phyloP scores from a whole-genome alignment of 2,113 vertebrate genomes.

The Sebastes schlegelii region DNA sequence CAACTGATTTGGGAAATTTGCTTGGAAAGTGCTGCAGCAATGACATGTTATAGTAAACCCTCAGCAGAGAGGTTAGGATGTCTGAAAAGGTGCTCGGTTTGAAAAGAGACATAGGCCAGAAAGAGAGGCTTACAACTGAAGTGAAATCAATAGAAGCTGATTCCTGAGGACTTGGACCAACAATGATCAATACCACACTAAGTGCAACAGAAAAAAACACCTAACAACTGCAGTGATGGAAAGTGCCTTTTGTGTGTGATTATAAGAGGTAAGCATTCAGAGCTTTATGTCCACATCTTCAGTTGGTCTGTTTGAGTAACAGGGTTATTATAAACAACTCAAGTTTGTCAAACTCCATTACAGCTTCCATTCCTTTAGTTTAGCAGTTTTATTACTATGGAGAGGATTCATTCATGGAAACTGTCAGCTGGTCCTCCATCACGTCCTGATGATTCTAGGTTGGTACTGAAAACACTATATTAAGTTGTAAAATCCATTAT shows the following conservation, averaged over 20 bases:
- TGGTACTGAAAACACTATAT: constrained; percentile 5
- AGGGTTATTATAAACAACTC: constrained; percentile 31
- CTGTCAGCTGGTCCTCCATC: not conserved
- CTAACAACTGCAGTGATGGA: constrained; percentile 34
- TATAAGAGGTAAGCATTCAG: constrained; percentile 25
- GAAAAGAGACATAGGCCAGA: constrained; percentile 68
- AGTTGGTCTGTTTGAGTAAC: constrained; percentile 6
- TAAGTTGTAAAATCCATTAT: not conserved
- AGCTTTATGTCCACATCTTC: constrained; percentile 12
- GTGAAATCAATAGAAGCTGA: constrained; percentile 79
- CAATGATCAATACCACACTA: constrained; percentile 79
- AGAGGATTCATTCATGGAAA: constrained; percentile 2
- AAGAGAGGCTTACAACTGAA: constrained; percentile 73
- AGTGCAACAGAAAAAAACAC: constrained; percentile 58
- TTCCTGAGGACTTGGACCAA: constrained; percentile 72
- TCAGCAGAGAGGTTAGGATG: constrained; percentile 37
- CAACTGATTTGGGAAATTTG: constrained; percentile 11
- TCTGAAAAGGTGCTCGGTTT: constrained; percentile 53
- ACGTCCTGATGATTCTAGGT: not conserved
- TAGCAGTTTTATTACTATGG: not conserved
- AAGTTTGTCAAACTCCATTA: constrained; percentile 33
- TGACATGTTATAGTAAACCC: constrained; percentile 46
- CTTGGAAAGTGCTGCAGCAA: constrained; percentile 24
- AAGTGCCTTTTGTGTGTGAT: constrained; percentile 53
- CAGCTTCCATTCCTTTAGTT: not conserved